Base-by-base conservation (phyloP, 2,797 vertebrate genomes). In the Nyctalus aviator region DNA sequence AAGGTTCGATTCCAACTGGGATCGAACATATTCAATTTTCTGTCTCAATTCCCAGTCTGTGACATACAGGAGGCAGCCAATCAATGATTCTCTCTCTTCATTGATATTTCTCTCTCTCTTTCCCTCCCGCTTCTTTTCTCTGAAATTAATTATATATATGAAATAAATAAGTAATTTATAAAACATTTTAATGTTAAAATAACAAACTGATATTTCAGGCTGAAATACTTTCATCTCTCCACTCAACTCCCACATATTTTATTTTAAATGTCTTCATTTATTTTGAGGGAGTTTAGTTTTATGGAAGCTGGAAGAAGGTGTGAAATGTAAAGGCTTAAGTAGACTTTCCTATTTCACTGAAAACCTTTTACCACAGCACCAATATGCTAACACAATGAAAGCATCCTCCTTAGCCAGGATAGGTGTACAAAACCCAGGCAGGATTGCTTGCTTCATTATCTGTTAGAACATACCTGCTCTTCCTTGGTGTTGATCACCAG, bases 391-490 rank as follows among this genome's bases (percentile, higher is more conserved):
- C 15, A 57, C 41, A 44, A 41, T 32, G n/a, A 77, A 73, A 71
- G 27, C 32, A 23, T 62, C 35, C 57, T 46, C 21, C 15, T 62
- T 41, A 66, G 41, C 30, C 41, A 37, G 83, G 32, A 32, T 20
- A 46, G 18, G 10, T n/a, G 48, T 2, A 41, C 37, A 84, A n/a
- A 64, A 62, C 0, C 15, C 41, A 79, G 27, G 12, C 25, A 5
- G 14, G 12, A 17, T 23, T 44, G 41, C 5, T 48, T 5, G 3
- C 12, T 12, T 27, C 25, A 0, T n/a, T 62, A 3, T 35, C 35
- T 25, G 1, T 44, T 17, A 62, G 46, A 25, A 73, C n/a, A 44
- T 89, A 97, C 96, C 94, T 96, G 91, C 23, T 97, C 93, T 1
- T 83, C 79, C 62, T 69, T 25, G n/a, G 30, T 88, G 59, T 32